Evolutionary conservation across 2,797 vertebrate genomes (phyloP).

Genomic region (Melanotaenia parkinsoni): DNA sequence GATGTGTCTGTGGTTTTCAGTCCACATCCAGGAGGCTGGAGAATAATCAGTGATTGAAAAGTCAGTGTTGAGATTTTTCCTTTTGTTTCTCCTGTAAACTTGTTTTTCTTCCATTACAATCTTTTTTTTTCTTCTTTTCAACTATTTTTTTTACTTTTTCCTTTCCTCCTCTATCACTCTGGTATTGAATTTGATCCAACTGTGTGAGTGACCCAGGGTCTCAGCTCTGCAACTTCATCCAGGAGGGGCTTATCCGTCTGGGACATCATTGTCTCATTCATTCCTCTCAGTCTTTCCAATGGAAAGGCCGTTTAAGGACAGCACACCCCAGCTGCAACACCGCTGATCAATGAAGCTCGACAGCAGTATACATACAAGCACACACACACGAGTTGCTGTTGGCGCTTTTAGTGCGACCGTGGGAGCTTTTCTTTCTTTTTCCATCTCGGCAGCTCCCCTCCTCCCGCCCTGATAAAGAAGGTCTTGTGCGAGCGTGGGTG

Average conservation of each 20-base stretch:
- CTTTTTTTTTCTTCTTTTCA: not conserved
- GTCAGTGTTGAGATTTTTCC: not conserved
- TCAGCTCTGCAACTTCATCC: constrained; percentile 11
- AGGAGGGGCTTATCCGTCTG: not conserved
- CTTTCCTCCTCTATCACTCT: constrained; percentile 10
- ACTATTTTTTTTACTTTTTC: constrained; percentile 17
- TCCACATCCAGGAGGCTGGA: not conserved
- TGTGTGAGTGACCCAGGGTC: constrained; percentile 35
- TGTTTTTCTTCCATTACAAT: not conserved
- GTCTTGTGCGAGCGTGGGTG: constrained; percentile 75
- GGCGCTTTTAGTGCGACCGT: constrained; percentile 57
- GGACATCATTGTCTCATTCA: constrained; percentile 29
- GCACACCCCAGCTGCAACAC: constrained; percentile 29
- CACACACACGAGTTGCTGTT: constrained; percentile 17
- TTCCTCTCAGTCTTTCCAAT: constrained; percentile 14
- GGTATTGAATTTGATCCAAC: constrained; percentile 44
- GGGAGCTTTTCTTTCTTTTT: constrained; percentile 68
- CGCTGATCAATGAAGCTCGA: constrained; percentile 31
- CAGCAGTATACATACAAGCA: not conserved
- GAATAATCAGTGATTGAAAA: not conserved
- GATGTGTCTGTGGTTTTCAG: constrained; percentile 22
- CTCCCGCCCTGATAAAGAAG: constrained; percentile 72
- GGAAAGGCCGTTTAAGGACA: constrained; percentile 58
- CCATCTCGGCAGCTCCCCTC: constrained; percentile 49
- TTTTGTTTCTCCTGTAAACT: not conserved